phyloP scores from a whole-genome alignment of 2,888 invertebrate genomes.

The Eretmocerus hayati region DNA sequence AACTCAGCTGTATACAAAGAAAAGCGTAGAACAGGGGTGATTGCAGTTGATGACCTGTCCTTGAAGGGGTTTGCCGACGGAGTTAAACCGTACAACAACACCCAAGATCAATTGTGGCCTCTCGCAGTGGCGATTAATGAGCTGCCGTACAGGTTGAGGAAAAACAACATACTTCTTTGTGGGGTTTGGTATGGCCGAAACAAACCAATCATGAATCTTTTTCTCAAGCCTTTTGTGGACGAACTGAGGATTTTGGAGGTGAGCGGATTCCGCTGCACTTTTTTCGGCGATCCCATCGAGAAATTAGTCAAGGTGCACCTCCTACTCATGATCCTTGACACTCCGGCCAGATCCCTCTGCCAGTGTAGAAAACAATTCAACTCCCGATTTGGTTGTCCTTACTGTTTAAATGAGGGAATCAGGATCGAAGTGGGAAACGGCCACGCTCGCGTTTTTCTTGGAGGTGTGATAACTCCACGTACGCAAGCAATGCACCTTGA shows the following conservation, averaged over 20 bases:
- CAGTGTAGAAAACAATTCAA: constrained; percentile 16
- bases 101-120: background rate
- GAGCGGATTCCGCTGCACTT: background rate
- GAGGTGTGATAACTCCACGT: too few relatives aligned
- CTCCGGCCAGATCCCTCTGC: constrained; percentile 13
- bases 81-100: background rate
- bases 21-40: background rate
- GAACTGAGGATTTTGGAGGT: background rate
- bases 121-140: constrained; percentile 7
- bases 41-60: constrained; percentile 3
- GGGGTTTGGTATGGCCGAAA: constrained; percentile 1
- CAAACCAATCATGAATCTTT: background rate
- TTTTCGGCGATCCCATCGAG: background rate
- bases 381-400: constrained; percentile 18
- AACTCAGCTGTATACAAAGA: constrained; percentile 4
- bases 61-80: constrained; percentile 10
- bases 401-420: constrained; percentile 15
- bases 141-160: constrained; percentile 1
- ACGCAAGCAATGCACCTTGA: too few relatives aligned
- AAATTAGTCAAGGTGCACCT: background rate
- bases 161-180: constrained; percentile 4
- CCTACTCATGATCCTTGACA: constrained; percentile 11
- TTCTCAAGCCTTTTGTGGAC: constrained; percentile 1
- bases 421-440: constrained; percentile 8
- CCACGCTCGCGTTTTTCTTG: constrained; percentile 11